Conservation (phyloP, 2,888 invertebrate genomes). For the Nemoura dubitans region DNA sequence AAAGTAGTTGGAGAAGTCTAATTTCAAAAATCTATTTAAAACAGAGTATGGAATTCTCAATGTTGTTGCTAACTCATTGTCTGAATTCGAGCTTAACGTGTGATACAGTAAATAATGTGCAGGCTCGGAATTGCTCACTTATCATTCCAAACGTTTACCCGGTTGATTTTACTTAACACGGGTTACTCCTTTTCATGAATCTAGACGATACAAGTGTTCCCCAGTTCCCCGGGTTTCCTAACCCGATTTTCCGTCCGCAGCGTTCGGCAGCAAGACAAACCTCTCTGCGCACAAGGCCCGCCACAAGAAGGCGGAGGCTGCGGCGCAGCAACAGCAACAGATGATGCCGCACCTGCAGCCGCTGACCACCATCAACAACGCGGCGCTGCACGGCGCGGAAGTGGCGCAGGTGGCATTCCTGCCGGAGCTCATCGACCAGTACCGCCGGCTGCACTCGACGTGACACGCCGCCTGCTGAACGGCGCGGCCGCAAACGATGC, state of each 20-base stretch:
- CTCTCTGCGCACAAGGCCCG: conserved; percentile 3
- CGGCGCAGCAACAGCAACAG: conserved; percentile 21
- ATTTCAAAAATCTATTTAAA: too few species aligned
- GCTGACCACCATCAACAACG: conserved; percentile 50
- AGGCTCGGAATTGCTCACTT: too few species aligned
- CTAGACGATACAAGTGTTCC: too few species aligned
- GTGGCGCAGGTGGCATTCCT: conserved; percentile 48
- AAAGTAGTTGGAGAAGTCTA: too few species aligned
- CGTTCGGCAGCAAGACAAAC: conserved; percentile 8
- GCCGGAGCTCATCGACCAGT: conserved; percentile 50
- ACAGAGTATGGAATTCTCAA: too few species aligned
- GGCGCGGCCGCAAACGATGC: not conserved
- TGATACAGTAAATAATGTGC: too few species aligned
- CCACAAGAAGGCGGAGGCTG: conserved; percentile 39
- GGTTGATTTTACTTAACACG: too few species aligned
- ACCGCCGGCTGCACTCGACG: conserved; percentile 49
- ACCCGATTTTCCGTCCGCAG: not conserved
- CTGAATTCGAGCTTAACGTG: too few species aligned
- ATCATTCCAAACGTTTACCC: too few species aligned
- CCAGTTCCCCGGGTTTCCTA: too few species aligned
- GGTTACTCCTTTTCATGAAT: too few species aligned
- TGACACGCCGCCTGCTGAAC: conserved; percentile 42
- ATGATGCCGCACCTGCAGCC: conserved; percentile 45
- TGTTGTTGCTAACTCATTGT: too few species aligned
- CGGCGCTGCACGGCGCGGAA: conserved; percentile 46